A percentile compares a stretch with the other conserved stretches of the same genome.
Conservation (phyloP, 2,797 vertebrate genomes). For the Spinus pinus region DNA sequence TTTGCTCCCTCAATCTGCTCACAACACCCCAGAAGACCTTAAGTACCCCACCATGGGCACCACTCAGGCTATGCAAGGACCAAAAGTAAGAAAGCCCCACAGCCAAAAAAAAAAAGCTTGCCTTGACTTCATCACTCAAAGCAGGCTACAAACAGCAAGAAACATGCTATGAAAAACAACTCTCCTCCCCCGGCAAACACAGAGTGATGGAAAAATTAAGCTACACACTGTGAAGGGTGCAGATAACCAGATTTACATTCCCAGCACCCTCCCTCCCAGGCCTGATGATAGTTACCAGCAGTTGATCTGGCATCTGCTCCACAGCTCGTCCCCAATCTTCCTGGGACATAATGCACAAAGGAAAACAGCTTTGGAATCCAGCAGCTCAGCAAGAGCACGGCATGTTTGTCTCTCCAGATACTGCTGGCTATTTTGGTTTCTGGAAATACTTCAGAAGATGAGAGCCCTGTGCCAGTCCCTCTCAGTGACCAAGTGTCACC, state of each 20-base stretch:
- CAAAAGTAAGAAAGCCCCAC: background rate
- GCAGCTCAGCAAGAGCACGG: background rate
- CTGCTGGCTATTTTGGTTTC: background rate
- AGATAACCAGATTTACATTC: background rate
- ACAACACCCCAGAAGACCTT: background rate
- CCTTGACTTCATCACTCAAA: background rate
- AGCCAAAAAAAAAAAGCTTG: background rate
- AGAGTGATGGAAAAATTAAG: background rate
- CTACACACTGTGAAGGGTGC: background rate
- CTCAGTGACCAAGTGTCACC: background rate
- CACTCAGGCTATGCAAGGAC: background rate
- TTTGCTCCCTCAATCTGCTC: background rate
- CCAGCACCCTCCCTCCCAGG: background rate
- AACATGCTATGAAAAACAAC: background rate
- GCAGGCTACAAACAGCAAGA: background rate
- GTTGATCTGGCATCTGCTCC: background rate
- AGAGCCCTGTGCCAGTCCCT: background rate
- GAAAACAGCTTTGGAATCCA: constrained; percentile 20
- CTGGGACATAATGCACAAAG: background rate
- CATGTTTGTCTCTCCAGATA: background rate
- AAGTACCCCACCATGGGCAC: background rate
- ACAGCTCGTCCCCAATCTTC: background rate
- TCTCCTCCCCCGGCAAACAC: background rate
- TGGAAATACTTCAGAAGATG: background rate
- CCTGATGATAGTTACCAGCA: background rate